Percentiles rank a stretch among this genome's conserved stretches.
phyloP scores from a whole-genome alignment of 1,140 invertebrate species.

The Paraescarpia echinospica region DNA sequence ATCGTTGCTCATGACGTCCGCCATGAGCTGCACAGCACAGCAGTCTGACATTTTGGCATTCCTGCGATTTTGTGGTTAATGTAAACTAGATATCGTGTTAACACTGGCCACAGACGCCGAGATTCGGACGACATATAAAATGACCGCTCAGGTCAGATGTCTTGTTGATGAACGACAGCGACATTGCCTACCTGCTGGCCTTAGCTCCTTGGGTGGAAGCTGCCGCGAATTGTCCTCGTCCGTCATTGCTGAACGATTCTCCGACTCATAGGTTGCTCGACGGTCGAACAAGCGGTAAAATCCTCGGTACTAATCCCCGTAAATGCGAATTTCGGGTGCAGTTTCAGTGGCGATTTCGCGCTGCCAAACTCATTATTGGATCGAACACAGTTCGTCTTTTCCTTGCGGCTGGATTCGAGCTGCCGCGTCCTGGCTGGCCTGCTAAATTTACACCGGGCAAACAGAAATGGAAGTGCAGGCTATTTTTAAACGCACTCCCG shows the following conservation, averaged over 20 bases:
- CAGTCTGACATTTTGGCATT: neutral
- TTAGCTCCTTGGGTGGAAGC: neutral
- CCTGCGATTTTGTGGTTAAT: neutral
- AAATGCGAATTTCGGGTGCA: neutral
- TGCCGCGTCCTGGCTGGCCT: neutral
- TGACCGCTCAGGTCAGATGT: neutral
- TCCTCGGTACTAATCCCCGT: neutral
- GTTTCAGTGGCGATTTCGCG: neutral
- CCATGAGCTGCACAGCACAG: neutral
- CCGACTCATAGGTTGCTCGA: neutral
- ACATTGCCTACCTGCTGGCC: neutral
- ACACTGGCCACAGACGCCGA: neutral
- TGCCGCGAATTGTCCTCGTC: neutral
- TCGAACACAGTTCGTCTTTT: constrained; percentile 5
- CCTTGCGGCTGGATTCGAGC: neutral
- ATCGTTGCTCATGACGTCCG: neutral
- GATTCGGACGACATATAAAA: neutral
- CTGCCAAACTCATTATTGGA: constrained; percentile 1
- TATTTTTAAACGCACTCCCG: constrained; percentile 5
- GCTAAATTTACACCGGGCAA: neutral
- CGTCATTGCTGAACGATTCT: neutral
- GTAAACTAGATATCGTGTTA: neutral
- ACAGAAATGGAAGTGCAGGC: constrained; percentile 3
- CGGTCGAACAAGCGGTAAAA: neutral
- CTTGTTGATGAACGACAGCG: neutral